phyloP scores from a whole-genome alignment of 2,888 invertebrate species.

The Fragum sueziense region DNA sequence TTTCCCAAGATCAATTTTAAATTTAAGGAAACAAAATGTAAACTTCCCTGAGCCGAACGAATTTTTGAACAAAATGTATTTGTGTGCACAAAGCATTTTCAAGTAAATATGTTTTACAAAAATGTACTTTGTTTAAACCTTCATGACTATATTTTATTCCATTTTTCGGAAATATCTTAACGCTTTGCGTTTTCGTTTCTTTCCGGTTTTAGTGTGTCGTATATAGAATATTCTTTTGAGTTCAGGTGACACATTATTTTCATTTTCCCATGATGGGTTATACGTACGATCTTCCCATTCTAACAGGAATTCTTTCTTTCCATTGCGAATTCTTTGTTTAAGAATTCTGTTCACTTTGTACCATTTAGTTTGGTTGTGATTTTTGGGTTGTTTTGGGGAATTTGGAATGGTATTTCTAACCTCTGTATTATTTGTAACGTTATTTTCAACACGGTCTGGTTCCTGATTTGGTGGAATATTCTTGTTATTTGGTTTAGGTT shows the following conservation, averaged over 20 bases:
- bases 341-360: constrained; percentile 19
- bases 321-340: constrained; percentile 6
- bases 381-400: background rate
- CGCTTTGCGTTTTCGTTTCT: background rate
- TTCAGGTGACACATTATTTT: constrained; percentile 19
- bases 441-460: background rate
- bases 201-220: constrained; percentile 20
- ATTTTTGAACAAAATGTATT: background rate
- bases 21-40: background rate
- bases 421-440: background rate
- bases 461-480: background rate
- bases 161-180: background rate
- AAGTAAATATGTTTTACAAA: background rate
- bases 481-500: background rate
- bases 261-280: constrained; percentile 12
- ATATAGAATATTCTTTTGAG: constrained; percentile 18
- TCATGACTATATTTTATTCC: background rate
- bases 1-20: background rate
- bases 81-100: background rate
- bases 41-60: background rate
- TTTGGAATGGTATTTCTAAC: background rate
- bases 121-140: background rate
- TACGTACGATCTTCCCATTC: constrained; percentile 16
- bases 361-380: constrained; percentile 7
- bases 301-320: constrained; percentile 11